phyloP scores from a whole-genome alignment of 2,113 vertebrate genomes.

The Chaenogobius annularis region DNA sequence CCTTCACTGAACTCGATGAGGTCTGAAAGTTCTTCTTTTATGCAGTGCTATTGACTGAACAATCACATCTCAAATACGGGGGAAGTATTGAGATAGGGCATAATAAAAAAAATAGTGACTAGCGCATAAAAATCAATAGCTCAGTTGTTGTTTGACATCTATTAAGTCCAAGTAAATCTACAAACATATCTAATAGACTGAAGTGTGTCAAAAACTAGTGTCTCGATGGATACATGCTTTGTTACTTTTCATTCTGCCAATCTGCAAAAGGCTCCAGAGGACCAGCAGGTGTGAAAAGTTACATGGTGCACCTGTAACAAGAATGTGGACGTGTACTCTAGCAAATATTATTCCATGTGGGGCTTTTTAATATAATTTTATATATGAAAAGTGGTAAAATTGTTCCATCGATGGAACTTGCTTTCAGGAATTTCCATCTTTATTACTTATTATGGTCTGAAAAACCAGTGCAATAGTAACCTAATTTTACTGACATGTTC shows the following conservation, averaged over 20 bases:
- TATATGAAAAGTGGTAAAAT: no score
- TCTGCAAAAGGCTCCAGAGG: neutral
- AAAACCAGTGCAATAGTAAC: no score
- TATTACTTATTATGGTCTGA: no score
- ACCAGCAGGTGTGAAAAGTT: no score
- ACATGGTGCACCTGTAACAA: no score
- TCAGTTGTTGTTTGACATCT: neutral
- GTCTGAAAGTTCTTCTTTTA: neutral
- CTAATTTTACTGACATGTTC: no score
- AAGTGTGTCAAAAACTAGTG: neutral
- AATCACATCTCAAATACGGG: neutral
- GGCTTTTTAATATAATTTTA: no score
- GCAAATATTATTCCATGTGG: neutral
- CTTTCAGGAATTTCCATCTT: no score
- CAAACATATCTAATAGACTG: no score
- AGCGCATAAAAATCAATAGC: neutral
- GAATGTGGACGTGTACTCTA: no score
- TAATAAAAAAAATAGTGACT: neutral
- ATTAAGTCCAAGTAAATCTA: neutral
- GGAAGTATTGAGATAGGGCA: neutral
- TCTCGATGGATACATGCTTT: neutral
- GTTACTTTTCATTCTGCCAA: neutral
- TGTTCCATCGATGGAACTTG: no score
- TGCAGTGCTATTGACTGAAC: neutral
- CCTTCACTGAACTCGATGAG: no score